Evolutionary conservation across 2,113 vertebrate genomes (phyloP).

Genomic region (chimpanzee (Pan troglodytes)): DNA sequence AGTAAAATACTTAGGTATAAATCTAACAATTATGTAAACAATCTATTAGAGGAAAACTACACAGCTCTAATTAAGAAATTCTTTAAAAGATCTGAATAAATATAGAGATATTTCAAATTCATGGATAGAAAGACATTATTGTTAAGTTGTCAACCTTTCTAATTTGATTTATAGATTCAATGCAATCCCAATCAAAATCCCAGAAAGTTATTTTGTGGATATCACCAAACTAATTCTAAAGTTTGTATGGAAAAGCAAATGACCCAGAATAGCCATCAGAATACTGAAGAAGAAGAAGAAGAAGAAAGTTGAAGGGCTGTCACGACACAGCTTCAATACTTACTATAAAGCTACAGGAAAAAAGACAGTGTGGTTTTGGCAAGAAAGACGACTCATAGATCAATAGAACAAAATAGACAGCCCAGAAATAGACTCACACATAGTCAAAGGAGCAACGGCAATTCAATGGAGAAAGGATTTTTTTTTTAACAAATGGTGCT

Average conservation of each 20-base stretch:
- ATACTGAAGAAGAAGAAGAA: not conserved
- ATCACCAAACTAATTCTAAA: not conserved
- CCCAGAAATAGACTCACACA: not conserved
- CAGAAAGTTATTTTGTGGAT: not conserved
- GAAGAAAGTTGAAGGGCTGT: not conserved
- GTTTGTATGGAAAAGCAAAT: not conserved
- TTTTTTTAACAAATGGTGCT: not conserved
- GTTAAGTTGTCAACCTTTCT: not conserved
- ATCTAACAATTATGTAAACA: not conserved
- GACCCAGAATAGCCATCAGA: not conserved
- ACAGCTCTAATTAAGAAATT: not conserved
- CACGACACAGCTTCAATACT: not conserved
- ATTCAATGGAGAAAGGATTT: not conserved
- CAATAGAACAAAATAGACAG: not conserved
- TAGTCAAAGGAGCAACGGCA: not conserved
- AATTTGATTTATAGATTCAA: not conserved
- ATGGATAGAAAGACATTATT: not conserved
- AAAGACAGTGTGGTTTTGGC: not conserved
- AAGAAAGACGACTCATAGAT: not conserved
- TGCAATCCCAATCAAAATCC: not conserved
- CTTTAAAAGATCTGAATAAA: not conserved
- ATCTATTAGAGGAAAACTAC: not conserved
- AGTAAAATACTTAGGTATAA: not conserved
- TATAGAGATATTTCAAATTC: not conserved
- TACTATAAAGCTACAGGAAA: not conserved